Evolutionary conservation across 2,113 vertebrate species (phyloP).

Genomic region (Neomonachus schauinslandi): DNA sequence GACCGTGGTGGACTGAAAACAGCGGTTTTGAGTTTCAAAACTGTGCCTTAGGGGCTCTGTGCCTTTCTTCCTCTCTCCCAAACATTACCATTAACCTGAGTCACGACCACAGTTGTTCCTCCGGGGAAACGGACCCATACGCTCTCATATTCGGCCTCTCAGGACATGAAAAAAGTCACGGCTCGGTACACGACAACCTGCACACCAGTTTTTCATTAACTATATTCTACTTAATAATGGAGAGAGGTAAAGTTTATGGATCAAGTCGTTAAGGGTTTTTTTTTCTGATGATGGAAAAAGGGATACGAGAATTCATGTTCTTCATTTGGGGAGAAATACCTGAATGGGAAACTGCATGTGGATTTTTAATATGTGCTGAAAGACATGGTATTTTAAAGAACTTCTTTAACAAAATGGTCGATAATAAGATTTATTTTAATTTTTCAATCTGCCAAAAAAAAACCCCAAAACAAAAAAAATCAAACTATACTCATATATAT

Average conservation of each 20-base stretch:
- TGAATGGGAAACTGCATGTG: background rate
- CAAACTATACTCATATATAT: constrained; percentile 60
- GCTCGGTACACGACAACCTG: background rate
- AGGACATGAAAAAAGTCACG: background rate
- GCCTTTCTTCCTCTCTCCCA: background rate
- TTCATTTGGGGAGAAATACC: background rate
- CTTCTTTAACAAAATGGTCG: constrained; percentile 71
- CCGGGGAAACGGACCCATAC: background rate
- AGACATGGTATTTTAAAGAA: constrained; percentile 70
- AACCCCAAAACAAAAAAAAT: constrained; percentile 2
- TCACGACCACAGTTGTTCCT: background rate
- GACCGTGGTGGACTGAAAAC: rapidly evolving
- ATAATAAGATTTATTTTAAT: constrained; percentile 85
- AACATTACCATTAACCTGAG: background rate
- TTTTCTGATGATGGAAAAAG: background rate
- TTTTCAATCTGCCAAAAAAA: constrained; percentile 81
- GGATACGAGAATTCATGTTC: background rate
- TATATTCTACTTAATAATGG: background rate
- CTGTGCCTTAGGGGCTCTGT: background rate
- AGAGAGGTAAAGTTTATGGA: background rate
- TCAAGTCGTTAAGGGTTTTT: background rate
- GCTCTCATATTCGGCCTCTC: background rate
- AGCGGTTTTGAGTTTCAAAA: background rate
- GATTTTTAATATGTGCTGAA: constrained; percentile 39
- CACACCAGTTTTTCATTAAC: background rate